phyloP scores from a whole-genome alignment of 2,797 vertebrate species.

The Tauraco hartlaubi region DNA sequence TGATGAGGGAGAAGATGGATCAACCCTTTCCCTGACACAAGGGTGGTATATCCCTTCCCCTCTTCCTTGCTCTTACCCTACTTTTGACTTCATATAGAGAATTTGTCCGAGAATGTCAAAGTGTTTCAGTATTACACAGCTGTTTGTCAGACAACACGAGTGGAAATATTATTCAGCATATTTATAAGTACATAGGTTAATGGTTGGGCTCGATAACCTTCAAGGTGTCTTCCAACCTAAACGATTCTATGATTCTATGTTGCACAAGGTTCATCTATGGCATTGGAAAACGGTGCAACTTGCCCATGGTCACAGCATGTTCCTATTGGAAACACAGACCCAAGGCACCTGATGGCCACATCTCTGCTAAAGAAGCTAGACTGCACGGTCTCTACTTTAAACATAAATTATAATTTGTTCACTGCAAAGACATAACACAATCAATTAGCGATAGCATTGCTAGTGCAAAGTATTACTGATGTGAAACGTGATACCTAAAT shows the following conservation, averaged over 20 bases:
- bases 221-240: no score
- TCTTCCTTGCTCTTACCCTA: not conserved
- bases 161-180: not conserved
- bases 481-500: slow-evolving; percentile 4
- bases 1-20: not conserved
- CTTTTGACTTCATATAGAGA: not conserved
- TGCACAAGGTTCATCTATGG: not conserved
- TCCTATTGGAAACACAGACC: not conserved
- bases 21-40: not conserved
- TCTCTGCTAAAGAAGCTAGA: not conserved
- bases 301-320: not conserved
- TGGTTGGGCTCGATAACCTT: no score
- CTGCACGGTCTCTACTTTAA: not conserved
- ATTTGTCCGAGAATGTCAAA: no score
- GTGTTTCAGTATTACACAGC: not conserved
- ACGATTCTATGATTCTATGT: no score
- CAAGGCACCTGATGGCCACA: not conserved
- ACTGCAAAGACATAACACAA: not conserved
- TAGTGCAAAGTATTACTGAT: not conserved
- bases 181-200: no score
- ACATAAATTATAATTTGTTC: not conserved
- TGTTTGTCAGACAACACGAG: not conserved
- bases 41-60: not conserved
- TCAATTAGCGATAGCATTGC: not conserved
- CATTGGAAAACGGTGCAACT: not conserved